Conservation (phyloP, 2,888 invertebrate species). For the Dicycla oo region DNA sequence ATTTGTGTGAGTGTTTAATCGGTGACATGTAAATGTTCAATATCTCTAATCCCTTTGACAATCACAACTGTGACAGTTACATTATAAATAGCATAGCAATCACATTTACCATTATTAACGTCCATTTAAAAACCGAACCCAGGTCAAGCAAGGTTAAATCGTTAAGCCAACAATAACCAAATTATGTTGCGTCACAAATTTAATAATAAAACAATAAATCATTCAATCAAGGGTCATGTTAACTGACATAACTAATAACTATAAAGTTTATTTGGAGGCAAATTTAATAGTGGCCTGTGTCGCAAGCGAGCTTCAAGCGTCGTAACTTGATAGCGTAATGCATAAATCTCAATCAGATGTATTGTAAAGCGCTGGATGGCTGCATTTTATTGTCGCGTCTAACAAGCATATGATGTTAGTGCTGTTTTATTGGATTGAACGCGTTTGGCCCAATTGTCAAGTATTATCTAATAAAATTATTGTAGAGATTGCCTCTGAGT, state of each 20-base stretch:
- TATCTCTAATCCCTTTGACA: not conserved
- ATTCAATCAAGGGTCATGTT: slow-evolving; percentile 68
- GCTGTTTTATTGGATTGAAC: slow-evolving; percentile 56
- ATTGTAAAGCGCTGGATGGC: slow-evolving; percentile 61
- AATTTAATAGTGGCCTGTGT: slow-evolving; percentile 57
- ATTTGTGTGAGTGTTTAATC: not conserved
- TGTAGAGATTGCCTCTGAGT: slow-evolving; percentile 38
- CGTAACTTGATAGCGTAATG: slow-evolving; percentile 62
- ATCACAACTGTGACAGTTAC: slow-evolving; percentile 1
- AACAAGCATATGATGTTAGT: slow-evolving; percentile 59
- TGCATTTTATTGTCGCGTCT: slow-evolving; percentile 63
- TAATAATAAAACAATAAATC: slow-evolving; percentile 68
- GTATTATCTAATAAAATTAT: slow-evolving; percentile 60
- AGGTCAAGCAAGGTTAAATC: slow-evolving; percentile 61
- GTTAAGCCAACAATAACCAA: slow-evolving; percentile 61
- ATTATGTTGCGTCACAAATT: slow-evolving; percentile 62
- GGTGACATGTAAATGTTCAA: not conserved
- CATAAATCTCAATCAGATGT: slow-evolving; percentile 76
- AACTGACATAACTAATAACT: slow-evolving; percentile 66
- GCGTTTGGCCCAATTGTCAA: slow-evolving; percentile 59
- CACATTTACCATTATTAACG: slow-evolving; percentile 46
- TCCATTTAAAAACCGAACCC: slow-evolving; percentile 34
- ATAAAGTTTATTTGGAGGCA: slow-evolving; percentile 56
- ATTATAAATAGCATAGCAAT: slow-evolving; percentile 21
- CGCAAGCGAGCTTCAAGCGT: slow-evolving; percentile 42